Base-by-base conservation (phyloP, 2,888 invertebrate genomes). In the Leptopilina syphax region DNA sequence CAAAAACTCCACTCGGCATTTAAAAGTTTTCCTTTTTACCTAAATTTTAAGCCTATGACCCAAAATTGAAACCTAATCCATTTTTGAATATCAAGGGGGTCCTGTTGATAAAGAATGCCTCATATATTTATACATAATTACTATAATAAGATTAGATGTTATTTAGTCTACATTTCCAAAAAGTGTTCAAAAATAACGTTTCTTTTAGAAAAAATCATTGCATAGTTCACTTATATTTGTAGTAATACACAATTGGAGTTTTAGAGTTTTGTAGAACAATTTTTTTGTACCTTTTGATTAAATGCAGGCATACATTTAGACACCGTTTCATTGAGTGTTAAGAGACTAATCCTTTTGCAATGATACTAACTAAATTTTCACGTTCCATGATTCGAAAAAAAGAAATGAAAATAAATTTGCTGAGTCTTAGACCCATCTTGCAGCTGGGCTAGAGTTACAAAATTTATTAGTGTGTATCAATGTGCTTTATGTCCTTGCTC, bases 401-500 rank as follows among this genome's bases (percentile, higher is more conserved):
- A 50, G 9, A 50, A 50, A 10, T 50, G 12, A 50, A 50, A 79
- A 80, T 78, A 82, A 77, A 85, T 81, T 18, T 86, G 85, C 86
- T 87, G 82, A 87, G 85, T 86, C 85, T 86, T 85, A 87, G 86
- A 86, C 87, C 88, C 86, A 87, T 84, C 84, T 84, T 80, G 83
- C 82, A 88, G 87, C 86, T 88, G 89, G 89, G 88, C 88, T 91
- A 90, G 88, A 89, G 82, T 88, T 89, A 84, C 84, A 86, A 41
- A 44, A 84, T 89, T 50, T 88, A 88, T 91, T 90, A 91, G 92
- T 91, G 89, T 92, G 91, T 91, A 91, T 92, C 90, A 91, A 91
- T 92, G 92, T 92, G 92, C 91, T 91, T 91, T 91, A 91, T 92
- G 91, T 91, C 91, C 91, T 92, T 88, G 90, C 89, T 91, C 92